Evolutionary conservation across 1,140 invertebrate species (phyloP), one percentile per base, ranked within the genome.

Genomic region (Lordiphosa clarofinis): DNA sequence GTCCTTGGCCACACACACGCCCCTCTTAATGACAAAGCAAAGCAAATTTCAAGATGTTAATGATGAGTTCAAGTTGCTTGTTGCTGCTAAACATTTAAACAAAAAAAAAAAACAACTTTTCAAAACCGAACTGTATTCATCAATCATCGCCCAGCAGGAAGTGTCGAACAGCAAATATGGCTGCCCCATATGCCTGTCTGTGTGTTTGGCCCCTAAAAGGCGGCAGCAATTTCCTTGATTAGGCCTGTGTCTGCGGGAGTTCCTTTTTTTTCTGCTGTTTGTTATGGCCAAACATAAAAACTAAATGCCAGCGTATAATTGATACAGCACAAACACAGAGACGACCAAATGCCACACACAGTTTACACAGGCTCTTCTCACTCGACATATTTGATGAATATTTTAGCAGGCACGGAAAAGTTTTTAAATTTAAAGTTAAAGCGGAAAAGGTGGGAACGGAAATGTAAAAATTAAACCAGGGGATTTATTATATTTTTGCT

Each of bases 141-240:
- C 43, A 46, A 46, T 46, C 43, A 46, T 46, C 31, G n/a, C 42
- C 28, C 21, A 13, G 4, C 5, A 28, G 31, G 44, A 64, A 63
- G 48, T 53, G 48, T 46, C 42, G 21, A 48, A 53, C 35, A 47
- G 13, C 48, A 47, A 58, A 58, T 47, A 52, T 47, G 37, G 39
- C 44, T 33, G 6, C 56, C 58, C 72, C 58, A 62, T 63, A 58
- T 37, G 42, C 4, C 15, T 46, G 24, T 33, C 42, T 48, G 52
- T 12, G 52, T 12, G 10, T 33, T 15, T 56, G 54, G 12, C 68
- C 38, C 64, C 73, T 70, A 78, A 82, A 82, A 82, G 78, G 60
- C 78, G 70, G 78, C 78, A 73, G 68, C 78, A 73, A 78, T 82
- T 84, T 84, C 33, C 40, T 69, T 78, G 78, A 73, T 78, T 78